These are phyloP conservation scores for Blastobasis lacticolella DNA, from an alignment of 2,888 invertebrate species.

Conservation along the genomic window DNA sequence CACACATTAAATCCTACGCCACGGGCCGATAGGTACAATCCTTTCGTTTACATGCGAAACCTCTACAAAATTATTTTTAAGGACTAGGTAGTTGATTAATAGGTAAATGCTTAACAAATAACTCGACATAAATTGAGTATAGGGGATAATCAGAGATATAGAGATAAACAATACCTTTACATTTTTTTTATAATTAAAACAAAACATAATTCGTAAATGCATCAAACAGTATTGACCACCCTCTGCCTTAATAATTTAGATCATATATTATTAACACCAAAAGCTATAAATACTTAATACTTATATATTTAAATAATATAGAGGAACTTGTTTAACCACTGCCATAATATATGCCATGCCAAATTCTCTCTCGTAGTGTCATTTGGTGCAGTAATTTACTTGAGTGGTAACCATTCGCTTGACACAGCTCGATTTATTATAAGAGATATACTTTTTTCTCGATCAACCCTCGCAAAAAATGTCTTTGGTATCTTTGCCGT, in stretches of 20 bases:
- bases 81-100: constrained; percentile 50
- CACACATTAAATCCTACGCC: constrained; percentile 19
- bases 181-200: no score
- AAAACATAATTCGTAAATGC: no score
- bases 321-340: no score
- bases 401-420: no score
- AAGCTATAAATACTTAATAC: no score
- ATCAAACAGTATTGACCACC: no score
- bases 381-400: no score
- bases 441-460: constrained; percentile 64
- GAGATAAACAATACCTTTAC: no score
- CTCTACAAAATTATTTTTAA: constrained; percentile 61
- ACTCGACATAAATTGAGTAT: constrained; percentile 7
- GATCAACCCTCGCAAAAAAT: constrained; percentile 60
- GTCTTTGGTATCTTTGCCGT: constrained; percentile 24
- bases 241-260: neutral
- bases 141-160: no score
- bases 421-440: constrained; percentile 16
- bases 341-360: no score
- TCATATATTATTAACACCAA: no score
- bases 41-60: constrained; percentile 70
- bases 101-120: constrained; percentile 35
- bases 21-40: constrained; percentile 20
- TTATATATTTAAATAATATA: no score
- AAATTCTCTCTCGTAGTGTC: neutral